These are phyloP conservation scores for Philhelius pedissequus DNA, from an alignment of 2,888 invertebrate genomes.

Conservation along the genomic window DNA sequence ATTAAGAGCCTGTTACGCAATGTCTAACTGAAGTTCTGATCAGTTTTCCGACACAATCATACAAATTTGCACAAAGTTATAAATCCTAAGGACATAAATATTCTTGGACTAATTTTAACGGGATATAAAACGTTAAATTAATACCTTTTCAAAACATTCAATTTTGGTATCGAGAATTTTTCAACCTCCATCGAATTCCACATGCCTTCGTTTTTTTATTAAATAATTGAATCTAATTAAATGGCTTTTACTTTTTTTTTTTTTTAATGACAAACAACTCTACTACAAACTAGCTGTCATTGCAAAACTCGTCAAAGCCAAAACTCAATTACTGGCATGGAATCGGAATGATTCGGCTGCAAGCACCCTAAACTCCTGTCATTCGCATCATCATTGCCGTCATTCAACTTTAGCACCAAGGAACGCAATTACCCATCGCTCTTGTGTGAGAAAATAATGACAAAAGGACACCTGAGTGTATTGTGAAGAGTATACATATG, in stretches of 20 bases:
- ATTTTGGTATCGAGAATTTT: too few relatives aligned
- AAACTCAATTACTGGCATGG: slow-evolving; percentile 52
- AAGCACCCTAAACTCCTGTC: slow-evolving; percentile 38
- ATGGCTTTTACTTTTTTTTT: not conserved
- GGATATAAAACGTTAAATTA: too few relatives aligned
- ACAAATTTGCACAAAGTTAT: too few relatives aligned
- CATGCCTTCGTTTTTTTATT: not conserved
- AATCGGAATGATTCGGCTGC: not conserved
- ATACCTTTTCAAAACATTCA: too few relatives aligned
- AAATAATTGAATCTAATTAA: slow-evolving; percentile 5
- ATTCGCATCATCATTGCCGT: slow-evolving; percentile 56
- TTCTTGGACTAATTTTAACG: too few relatives aligned
- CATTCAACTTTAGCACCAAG: slow-evolving; percentile 50
- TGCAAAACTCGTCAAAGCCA: slow-evolving; percentile 55
- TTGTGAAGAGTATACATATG: slow-evolving; percentile 9
- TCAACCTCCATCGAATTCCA: too few relatives aligned
- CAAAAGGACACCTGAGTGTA: slow-evolving; percentile 62
- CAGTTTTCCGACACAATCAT: too few relatives aligned
- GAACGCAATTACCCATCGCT: slow-evolving; percentile 61
- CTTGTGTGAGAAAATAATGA: slow-evolving; percentile 62
- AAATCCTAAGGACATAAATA: too few relatives aligned
- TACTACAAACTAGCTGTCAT: slow-evolving; percentile 24
- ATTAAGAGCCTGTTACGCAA: too few relatives aligned
- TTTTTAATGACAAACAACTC: not conserved
- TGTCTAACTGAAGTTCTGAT: too few relatives aligned